phyloP scores from a whole-genome alignment of 2,797 vertebrate genomes.

The Champsocephalus esox region DNA sequence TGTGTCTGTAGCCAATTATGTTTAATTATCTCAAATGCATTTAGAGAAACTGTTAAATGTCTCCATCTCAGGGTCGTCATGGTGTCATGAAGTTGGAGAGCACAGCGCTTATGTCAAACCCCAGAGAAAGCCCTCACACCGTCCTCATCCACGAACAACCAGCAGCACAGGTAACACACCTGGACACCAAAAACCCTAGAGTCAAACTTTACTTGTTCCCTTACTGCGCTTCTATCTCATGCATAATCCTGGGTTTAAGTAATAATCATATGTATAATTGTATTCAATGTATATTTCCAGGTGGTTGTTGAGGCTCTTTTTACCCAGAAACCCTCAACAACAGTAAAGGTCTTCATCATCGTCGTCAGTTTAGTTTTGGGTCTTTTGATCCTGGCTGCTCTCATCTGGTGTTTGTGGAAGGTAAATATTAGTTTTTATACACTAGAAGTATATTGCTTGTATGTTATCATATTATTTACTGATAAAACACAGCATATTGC shows the following conservation, averaged over 20 bases:
- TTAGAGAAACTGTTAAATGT: not conserved
- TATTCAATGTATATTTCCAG: slow-evolving; percentile 69
- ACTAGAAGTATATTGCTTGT: not conserved
- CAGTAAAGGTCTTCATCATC: slow-evolving; percentile 87
- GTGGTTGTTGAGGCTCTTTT: slow-evolving; percentile 90
- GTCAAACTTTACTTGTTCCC: not conserved
- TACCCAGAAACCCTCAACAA: slow-evolving; percentile 86
- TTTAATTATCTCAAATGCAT: not conserved
- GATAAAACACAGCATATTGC: not conserved
- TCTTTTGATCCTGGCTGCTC: slow-evolving; percentile 86
- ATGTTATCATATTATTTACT: not conserved
- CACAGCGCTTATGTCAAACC: slow-evolving; percentile 81
- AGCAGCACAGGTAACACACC: slow-evolving; percentile 72
- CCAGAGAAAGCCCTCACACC: slow-evolving; percentile 80
- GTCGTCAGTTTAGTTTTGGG: slow-evolving; percentile 87
- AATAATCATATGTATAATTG: not conserved
- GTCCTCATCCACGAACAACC: slow-evolving; percentile 82
- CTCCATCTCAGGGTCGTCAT: slow-evolving; percentile 87
- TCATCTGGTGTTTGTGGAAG: slow-evolving; percentile 92
- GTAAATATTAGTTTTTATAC: slow-evolving; percentile 72
- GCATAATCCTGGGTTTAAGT: not conserved
- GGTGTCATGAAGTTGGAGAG: slow-evolving; percentile 86
- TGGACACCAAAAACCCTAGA: not conserved
- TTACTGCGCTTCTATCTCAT: not conserved
- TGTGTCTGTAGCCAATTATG: not conserved